Base-by-base conservation (phyloP, 2,888 invertebrate genomes). In the Ophion ellenae region DNA sequence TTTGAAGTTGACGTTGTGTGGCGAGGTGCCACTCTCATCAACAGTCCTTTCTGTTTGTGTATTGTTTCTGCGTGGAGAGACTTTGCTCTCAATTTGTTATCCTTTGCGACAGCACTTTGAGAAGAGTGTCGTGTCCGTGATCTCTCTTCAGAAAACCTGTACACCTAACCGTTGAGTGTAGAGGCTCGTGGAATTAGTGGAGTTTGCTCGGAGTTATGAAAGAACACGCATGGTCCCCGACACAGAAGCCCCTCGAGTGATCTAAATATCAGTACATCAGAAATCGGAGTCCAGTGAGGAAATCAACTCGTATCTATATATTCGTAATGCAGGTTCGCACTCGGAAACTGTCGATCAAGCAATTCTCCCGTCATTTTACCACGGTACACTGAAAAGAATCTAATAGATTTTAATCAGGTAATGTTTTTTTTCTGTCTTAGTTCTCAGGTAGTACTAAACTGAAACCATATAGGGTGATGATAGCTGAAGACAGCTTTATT, bases 161-260 rank as follows among this genome's bases (percentile, higher is more conserved):
- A 32, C 40, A 40, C 47, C 45, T 28, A 45, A 78, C 61, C 36
- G 20, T 78, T 69, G 59, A 61, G 59, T 28, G 59, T 59, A n/a
- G 32, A 77, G 59, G 40, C 77, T 53, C 57, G 67, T 69, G 78
- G 67, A 69, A 78, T 61, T 69, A 59, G 7, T 69, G 59, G 53
- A 67, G 67, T 77, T 59, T 20, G 66, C 20, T 14, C 9, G 59
- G 36, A 69, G 67, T 53, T 69, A 57, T 69, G 24, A 69, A 67
- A 66, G 36, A 67, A 67, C 57, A 59, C 10, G 53, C 9, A 36
- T 66, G 11, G 47, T 32, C 20, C 66, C 47, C 20, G 20, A 53
- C 1, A 11, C 10, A 11, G 67, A 64, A 64, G 28, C 17, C 45
- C 32, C 10, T n/a, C 3, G n/a, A 47, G 75, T 24, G 45, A 28